Evolutionary conservation across 1,140 invertebrate genomes (phyloP), one percentile per base, ranked within the genome.

Genomic region (Diplogasteroides magnus): DNA sequence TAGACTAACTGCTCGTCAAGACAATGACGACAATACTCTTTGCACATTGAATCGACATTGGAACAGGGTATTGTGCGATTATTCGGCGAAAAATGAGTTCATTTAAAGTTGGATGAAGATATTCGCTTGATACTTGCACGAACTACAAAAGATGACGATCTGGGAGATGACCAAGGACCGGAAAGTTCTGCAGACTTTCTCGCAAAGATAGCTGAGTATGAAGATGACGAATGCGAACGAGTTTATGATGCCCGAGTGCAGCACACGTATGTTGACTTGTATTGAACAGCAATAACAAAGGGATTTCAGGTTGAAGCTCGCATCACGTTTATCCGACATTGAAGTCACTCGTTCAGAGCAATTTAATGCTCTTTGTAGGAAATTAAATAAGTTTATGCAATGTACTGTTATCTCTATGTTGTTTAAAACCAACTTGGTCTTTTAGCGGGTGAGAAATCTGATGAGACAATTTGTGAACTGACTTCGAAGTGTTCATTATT

Each of bases 41-140:
- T 96, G 94, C 87, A 93, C 97, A 69, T 93, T 98, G 11, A 98
- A 98, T 86, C 87, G 94, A 71, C 97, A 97, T 84, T 98, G 94
- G 94, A 98, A 86, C 75, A 83, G 84, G 78, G 84, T n/a, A n/a
- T n/a, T n/a, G n/a, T n/a, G n/a, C n/a, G n/a, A n/a, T n/a, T n/a
- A n/a, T n/a, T n/a, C n/a, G n/a, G n/a, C n/a, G n/a, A n/a, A n/a
- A n/a, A n/a, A n/a, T 69, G 29, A 60, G 25, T 28, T 64, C 72
- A 64, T 61, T 26, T 68, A 59, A 57, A 78, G 82, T 86, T 95
- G 15, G 94, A 98, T 87, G 94, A 98, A 87, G 94, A 98, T 85
- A 92, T 97, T 73, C 85, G 94, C 76, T 90, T 97, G 31, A 83
- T 97, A 28, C 85, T 97, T 69, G 93, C 97, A 83, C 87, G 94